These are phyloP conservation scores for Oscheius sp. DNA, from an alignment of 1,140 invertebrate genomes.

Conservation along the genomic window DNA sequence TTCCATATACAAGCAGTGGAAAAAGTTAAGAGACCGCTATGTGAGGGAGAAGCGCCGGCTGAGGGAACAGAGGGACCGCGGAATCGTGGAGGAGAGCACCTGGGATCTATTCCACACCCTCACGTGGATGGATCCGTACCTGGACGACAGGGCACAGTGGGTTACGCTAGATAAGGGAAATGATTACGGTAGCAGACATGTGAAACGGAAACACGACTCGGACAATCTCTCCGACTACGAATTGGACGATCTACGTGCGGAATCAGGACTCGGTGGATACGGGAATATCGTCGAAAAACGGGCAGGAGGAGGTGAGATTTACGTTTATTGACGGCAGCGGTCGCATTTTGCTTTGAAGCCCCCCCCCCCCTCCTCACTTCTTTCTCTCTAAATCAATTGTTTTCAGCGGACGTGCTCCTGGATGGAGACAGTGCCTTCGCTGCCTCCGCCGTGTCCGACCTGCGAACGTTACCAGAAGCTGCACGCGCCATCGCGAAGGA, in stretches of 20 bases:
- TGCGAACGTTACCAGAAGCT: constrained; percentile 23
- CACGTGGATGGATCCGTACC: constrained; percentile 39
- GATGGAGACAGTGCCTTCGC: constrained; percentile 42
- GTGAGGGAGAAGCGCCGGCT: constrained; percentile 37
- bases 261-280: constrained; percentile 6
- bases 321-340: too few relatives aligned
- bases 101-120: constrained; percentile 36
- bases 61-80: neutral
- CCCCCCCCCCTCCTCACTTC: neutral
- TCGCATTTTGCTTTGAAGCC: neutral
- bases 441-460: constrained; percentile 34
- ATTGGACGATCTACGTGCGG: neutral
- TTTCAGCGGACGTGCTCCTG: constrained; percentile 26
- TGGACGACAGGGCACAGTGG: constrained; percentile 36
- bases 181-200: constrained; percentile 9
- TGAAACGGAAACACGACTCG: constrained; percentile 10
- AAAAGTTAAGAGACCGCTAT: constrained; percentile 41
- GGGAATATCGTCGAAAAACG: neutral
- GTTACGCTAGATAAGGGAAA: neutral
- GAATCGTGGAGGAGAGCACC: constrained; percentile 17
- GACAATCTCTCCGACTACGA: constrained; percentile 10
- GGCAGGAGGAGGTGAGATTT: neutral
- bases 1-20: constrained; percentile 44
- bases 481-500: constrained; percentile 9
- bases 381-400: neutral